Base-by-base conservation (phyloP, 2,797 vertebrate genomes). In the Huso huso region DNA sequence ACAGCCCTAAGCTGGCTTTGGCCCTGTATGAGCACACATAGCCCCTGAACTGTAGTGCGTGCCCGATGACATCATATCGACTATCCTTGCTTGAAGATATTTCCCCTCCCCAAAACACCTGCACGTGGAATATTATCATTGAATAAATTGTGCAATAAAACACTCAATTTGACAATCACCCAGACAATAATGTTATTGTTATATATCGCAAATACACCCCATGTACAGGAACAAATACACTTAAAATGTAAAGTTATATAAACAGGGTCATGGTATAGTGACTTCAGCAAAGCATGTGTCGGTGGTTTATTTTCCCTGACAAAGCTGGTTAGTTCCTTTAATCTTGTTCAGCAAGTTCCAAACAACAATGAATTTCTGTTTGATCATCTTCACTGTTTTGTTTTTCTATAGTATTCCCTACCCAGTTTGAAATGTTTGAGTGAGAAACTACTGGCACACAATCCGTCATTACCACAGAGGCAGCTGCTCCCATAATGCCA, bases 391-490 rank as follows among this genome's bases (percentile, higher is more conserved):
- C 75, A 49, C 75, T 64, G 73, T 61, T 68, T 50, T 66, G 75
- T 76, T 70, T 72, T 37, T 60, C 67, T 52, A 23, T 53, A 59
- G 48, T 62, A 62, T 61, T 49, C 15, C 70, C 73, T 71, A 77
- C 74, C 73, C 81, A 55, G 9, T 55, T n/a, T 55, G 53, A 67
- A 68, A 70, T 72, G 73, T 11, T 53, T 37, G 57, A 62, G 49
- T 37, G 57, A 62, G 49, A 77, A 77, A 69, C 75, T 74, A 69
- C 59, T 68, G 70, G 74, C 71, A 4, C 4, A 77, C 73, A 73
- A 74, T 71, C 75, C 77, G n/a, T n/a, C 13, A 74, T 65, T 77
- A 72, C 74, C 74, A 75, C 81, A 79, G 80, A 69, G 72, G 68
- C 73, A 62, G 12, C 71, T 70, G 73, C 70, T 74, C 76, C 69